These are phyloP conservation scores for Amblyjoppa fuscipennis DNA, from an alignment of 2,888 invertebrate species.

Conservation along the genomic window DNA sequence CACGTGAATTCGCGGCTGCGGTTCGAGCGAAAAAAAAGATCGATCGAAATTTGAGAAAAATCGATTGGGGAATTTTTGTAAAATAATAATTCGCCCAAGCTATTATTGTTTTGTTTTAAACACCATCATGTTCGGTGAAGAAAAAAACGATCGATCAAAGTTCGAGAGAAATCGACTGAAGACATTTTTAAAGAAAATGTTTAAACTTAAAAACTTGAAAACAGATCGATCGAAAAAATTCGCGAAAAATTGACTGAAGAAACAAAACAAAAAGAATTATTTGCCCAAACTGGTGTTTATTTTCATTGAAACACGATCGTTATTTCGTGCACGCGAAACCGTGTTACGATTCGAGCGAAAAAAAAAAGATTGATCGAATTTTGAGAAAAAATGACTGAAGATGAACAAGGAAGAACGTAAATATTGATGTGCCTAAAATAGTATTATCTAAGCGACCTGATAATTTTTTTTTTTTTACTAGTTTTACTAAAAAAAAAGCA, in stretches of 20 bases:
- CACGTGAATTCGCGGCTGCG: neutral
- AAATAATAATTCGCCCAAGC: slow-evolving; percentile 54
- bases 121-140: neutral
- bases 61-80: slow-evolving; percentile 29
- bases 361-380: neutral
- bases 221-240: neutral
- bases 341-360: neutral
- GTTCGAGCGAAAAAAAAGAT: neutral
- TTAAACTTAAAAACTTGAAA: too few species aligned
- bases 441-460: too few species aligned
- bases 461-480: too few species aligned
- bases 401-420: too few species aligned
- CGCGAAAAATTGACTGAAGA: neutral
- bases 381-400: neutral
- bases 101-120: slow-evolving; percentile 15
- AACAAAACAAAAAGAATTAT: neutral
- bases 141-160: neutral
- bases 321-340: neutral
- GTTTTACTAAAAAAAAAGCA: too few species aligned
- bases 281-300: neutral
- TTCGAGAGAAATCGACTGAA: neutral
- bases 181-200: neutral
- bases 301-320: neutral
- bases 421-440: too few species aligned
- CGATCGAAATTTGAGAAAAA: slow-evolving; percentile 8